Conservation (phyloP, 64 coral and sea anemone species). For the Stylophora pistillata region DNA sequence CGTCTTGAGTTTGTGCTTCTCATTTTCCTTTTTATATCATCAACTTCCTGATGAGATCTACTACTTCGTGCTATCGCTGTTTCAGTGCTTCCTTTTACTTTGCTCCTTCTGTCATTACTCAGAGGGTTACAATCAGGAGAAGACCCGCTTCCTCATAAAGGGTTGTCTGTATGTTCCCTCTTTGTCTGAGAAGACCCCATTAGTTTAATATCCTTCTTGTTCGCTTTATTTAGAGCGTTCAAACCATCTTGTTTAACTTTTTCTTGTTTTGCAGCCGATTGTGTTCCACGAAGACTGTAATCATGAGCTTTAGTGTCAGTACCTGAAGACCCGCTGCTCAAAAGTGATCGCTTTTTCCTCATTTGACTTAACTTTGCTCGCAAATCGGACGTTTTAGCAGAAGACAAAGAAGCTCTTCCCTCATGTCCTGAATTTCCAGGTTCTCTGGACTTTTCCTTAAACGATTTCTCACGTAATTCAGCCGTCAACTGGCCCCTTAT, state of each 20-base stretch:
- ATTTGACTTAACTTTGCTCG: neutral
- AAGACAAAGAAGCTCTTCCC: neutral
- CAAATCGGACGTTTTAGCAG: neutral
- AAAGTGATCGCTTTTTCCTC: neutral
- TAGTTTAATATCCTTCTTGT: neutral
- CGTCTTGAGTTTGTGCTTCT: neutral
- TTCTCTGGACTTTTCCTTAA: neutral
- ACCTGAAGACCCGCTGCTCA: neutral
- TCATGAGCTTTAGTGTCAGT: neutral
- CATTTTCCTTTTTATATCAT: neutral
- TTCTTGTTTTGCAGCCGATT: neutral
- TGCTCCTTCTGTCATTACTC: neutral
- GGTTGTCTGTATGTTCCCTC: neutral
- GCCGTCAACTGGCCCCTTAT: neutral
- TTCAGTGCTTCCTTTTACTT: neutral
- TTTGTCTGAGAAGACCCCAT: neutral
- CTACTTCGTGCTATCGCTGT: neutral
- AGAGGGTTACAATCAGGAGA: neutral
- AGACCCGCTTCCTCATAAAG: neutral
- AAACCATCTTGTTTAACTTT: neutral
- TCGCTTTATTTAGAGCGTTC: neutral
- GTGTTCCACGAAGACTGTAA: neutral
- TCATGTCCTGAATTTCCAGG: neutral
- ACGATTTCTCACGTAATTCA: neutral
- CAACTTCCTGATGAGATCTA: neutral